Base-by-base conservation (phyloP, 2,113 vertebrate genomes). In the Sorex araneus region DNA sequence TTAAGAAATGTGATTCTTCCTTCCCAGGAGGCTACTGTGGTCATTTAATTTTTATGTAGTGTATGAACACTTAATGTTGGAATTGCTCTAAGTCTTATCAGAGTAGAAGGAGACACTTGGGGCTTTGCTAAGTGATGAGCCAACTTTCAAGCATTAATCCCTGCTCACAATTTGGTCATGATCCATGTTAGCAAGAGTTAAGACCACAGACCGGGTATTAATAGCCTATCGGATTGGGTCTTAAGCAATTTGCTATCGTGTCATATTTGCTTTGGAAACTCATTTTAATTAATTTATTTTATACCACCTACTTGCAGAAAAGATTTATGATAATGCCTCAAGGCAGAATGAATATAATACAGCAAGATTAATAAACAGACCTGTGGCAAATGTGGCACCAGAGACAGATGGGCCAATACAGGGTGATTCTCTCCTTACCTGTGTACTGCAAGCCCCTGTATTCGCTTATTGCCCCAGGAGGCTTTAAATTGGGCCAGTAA, bases 401-500 rank as follows among this genome's bases (percentile, higher is more conserved):
- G 40, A 83, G 83, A 30, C 40, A 36, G 30, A 15, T 0, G 2
- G 64, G 90, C 40, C n/a, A 18, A 66, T 67, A 71, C 23, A 3
- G 79, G 43, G 45, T 77, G 36, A 4, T 87, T 77, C 18, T 84
- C 63, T 25, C 94, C 98, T 98, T 97, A 99, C 99, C 99, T 97
- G 99, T 99, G 97, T 99, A 99, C 96, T 99, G 99, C 74, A 99
- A 98, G 87, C 99, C 99, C 97, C 99, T 98, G 97, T 99, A 99
- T 97, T 99, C 99, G 97, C 99, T 99, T 97, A 99, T 99, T 91
- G 99, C 99, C 93, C 99, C 99, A 5, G 99, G 99, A 36, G 99
- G 99, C 95, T 99, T 99, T 93, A 99, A 98, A 97, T 99, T 99
- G 85, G 99, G 99, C 99, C 99, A 99, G 84, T 99, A 99, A 96